Evolutionary conservation across 2,113 vertebrate genomes (phyloP).

Genomic region (Sylvia atricapilla): DNA sequence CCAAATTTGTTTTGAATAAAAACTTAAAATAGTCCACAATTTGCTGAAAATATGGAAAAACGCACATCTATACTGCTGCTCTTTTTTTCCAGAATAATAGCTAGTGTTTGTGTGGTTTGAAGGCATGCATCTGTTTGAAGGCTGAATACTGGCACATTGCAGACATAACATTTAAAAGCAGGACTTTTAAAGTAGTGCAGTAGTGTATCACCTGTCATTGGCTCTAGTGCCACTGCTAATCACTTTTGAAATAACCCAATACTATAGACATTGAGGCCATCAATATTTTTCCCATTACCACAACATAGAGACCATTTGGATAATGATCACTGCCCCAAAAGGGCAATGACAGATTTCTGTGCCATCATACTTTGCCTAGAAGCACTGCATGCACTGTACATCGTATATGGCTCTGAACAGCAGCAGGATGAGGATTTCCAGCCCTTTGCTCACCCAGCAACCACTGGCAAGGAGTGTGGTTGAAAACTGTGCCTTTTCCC

Average conservation of each 20-base stretch:
- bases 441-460: background rate
- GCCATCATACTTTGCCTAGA: background rate
- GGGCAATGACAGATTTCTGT: background rate
- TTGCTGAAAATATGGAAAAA: background rate
- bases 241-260: background rate
- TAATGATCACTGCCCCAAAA: background rate
- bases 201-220: background rate
- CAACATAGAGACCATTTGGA: background rate
- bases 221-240: background rate
- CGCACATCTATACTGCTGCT: background rate
- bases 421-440: background rate
- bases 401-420: rapidly evolving
- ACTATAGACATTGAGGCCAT: background rate
- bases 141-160: background rate
- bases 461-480: background rate
- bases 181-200: background rate
- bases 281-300: background rate
- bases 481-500: background rate
- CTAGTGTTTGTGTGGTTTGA: background rate
- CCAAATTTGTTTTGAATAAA: background rate
- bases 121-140: background rate
- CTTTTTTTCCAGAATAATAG: background rate
- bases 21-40: background rate
- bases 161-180: background rate
- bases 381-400: rapidly evolving